phyloP scores from a whole-genome alignment of 2,113 vertebrate genomes.

The Butorides virescens region DNA sequence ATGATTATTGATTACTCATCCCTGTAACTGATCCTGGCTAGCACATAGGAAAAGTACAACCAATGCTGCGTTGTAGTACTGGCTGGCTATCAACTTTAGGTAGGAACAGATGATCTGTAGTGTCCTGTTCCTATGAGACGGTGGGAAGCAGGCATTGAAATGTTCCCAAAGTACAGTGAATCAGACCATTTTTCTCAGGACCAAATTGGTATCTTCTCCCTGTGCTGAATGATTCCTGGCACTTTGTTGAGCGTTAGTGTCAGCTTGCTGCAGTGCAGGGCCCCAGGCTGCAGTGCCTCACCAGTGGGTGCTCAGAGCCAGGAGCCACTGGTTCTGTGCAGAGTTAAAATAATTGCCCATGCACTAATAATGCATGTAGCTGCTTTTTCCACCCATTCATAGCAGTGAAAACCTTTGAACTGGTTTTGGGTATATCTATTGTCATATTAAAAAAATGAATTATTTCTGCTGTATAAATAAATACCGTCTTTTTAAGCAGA shows the following conservation, averaged over 20 bases:
- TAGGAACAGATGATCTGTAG: background rate
- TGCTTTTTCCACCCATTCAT: background rate
- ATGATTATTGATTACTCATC: background rate
- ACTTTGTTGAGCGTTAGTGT: fast-evolving
- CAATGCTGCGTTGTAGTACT: background rate
- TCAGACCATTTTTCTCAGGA: background rate
- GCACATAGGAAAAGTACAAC: background rate
- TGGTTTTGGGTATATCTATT: background rate
- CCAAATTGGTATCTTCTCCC: background rate
- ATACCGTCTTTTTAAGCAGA: background rate
- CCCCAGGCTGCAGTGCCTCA: background rate
- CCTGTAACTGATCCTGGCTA: background rate
- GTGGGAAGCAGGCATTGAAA: background rate
- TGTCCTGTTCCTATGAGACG: background rate
- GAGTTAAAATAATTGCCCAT: background rate
- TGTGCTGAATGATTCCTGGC: background rate
- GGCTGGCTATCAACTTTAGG: background rate
- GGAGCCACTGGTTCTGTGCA: background rate
- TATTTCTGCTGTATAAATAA: background rate
- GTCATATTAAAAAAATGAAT: background rate
- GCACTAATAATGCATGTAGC: background rate
- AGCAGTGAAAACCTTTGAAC: background rate
- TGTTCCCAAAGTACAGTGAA: background rate
- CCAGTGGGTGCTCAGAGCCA: background rate
- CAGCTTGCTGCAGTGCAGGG: background rate